Base-by-base conservation (phyloP, 2,113 vertebrate genomes). In the Egretta garzetta region DNA sequence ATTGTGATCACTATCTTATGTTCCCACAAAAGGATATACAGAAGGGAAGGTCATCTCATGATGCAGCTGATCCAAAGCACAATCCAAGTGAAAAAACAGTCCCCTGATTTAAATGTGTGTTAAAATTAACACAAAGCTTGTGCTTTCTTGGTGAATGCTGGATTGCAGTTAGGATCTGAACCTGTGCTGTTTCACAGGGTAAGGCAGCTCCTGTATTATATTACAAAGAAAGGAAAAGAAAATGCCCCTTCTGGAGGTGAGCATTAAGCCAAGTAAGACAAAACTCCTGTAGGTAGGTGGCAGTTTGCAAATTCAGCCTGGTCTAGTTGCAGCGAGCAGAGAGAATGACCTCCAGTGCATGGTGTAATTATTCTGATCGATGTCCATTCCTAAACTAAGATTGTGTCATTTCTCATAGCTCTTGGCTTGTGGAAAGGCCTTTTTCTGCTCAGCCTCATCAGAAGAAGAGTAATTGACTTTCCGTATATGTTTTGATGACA, bases 351-450 rank as follows among this genome's bases (percentile, higher is more conserved):
- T 88, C 75, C 28, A 39, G 13, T 52, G 70, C 20, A 24, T 32
- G 89, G 30, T 92, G 43, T 6, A 93, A 89, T 74, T 95, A 93
- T 67, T 58, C 32, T 85, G 67, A 95, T 85, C 12, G 24, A 32
- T 7, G 70, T 73, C 8, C 12, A 19, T 45, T 97, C 53, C 86
- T 95, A 93, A 96, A 94, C 49, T 50, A 58, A 52, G 22, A 23
- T 24, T 35, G 37, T 55, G 53, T 86, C 18, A 82, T 97, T 97
- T 96, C 72, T 90, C 50, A 68, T n/a, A 76, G 52, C 63, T 96
- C 93, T 89, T 90, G 62, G n/a, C 80, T 88, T 19, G 33, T 72
- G 49, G 71, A 80, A 87, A 96, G 23, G n/a, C 66, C 41, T 75
- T 97, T 97, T 94, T 85, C 63, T 92, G 41, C 79, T 79, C 75